These are phyloP conservation scores for Procambarus clarkii DNA, from an alignment of 1,140 invertebrate genomes.

Conservation along the genomic window DNA sequence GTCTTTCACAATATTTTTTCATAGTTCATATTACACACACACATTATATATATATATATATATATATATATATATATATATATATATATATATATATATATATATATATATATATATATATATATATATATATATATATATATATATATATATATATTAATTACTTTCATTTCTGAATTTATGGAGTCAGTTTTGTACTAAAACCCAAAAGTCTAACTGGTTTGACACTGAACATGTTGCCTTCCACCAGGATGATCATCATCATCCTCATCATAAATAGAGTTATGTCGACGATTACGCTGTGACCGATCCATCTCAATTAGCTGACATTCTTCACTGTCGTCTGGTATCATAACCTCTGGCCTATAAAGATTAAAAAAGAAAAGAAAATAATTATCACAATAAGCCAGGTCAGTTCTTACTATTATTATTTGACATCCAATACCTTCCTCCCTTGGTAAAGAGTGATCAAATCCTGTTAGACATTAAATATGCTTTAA, in stretches of 20 bases:
- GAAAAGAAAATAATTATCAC: background rate
- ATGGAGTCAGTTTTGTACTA: background rate
- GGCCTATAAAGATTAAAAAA: conserved; percentile 75
- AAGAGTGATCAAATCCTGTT: too few relatives aligned
- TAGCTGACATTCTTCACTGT: conserved; percentile 87
- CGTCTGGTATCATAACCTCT: conserved; percentile 87
- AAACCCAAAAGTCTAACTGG: conserved; percentile 80
- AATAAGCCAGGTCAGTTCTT: background rate
- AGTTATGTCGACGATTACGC: conserved; percentile 78
- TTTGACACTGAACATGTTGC: conserved; percentile 89
- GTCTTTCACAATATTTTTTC: background rate
- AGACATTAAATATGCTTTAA: too few relatives aligned
- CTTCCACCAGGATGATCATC: conserved; percentile 85
- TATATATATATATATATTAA: too few relatives aligned
- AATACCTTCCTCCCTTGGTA: too few relatives aligned
- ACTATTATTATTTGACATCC: too few relatives aligned
- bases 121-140: too few relatives aligned
- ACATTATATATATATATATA: too few relatives aligned
- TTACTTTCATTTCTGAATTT: background rate
- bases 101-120: too few relatives aligned
- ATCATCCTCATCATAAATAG: conserved; percentile 83
- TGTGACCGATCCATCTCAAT: conserved; percentile 85
- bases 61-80: too few relatives aligned
- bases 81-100: too few relatives aligned
- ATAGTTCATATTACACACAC: background rate